Percentiles rank a stretch among this genome's conserved stretches.
phyloP scores from a whole-genome alignment of 1,140 invertebrate species.

The Drosophila orena region DNA sequence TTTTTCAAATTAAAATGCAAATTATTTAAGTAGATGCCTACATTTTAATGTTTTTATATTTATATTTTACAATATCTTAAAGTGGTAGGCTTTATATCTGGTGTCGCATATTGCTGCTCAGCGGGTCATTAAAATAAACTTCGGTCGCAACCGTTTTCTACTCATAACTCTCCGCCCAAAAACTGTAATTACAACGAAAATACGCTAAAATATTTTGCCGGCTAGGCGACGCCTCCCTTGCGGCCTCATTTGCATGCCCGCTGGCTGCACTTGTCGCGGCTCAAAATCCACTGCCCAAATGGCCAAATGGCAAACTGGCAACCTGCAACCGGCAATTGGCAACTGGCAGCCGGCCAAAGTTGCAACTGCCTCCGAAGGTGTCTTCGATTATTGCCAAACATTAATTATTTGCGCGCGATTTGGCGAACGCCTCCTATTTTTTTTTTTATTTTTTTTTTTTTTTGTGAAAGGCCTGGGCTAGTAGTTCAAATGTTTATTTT shows the following conservation, averaged over 20 bases:
- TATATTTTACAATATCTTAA: not conserved
- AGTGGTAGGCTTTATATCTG: not conserved
- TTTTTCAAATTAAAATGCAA: not conserved
- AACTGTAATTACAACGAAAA: constrained; percentile 38
- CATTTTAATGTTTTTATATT: no score
- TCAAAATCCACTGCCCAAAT: constrained; percentile 31
- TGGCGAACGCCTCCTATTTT: constrained; percentile 63
- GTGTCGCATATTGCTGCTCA: constrained; percentile 21
- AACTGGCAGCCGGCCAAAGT: constrained; percentile 36
- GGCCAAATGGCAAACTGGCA: constrained; percentile 15
- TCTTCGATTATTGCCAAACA: constrained; percentile 82
- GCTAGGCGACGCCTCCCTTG: constrained; percentile 36
- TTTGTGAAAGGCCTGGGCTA: constrained; percentile 80
- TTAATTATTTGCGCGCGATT: constrained; percentile 77
- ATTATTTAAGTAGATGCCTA: no score
- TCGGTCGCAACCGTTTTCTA: not conserved
- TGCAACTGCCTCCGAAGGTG: constrained; percentile 67
- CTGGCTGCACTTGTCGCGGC: constrained; percentile 56
- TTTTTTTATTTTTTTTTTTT: constrained; percentile 70
- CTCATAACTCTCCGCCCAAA: constrained; percentile 21
- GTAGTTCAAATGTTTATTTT: constrained; percentile 83
- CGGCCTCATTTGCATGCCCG: constrained; percentile 75
- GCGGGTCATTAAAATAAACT: constrained; percentile 8
- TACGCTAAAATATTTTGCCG: constrained; percentile 42
- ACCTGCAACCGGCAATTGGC: constrained; percentile 27